Evolutionary conservation across 2,888 invertebrate species (phyloP), one percentile per base, ranked within the genome.

Genomic region (Crepidodera aurea): DNA sequence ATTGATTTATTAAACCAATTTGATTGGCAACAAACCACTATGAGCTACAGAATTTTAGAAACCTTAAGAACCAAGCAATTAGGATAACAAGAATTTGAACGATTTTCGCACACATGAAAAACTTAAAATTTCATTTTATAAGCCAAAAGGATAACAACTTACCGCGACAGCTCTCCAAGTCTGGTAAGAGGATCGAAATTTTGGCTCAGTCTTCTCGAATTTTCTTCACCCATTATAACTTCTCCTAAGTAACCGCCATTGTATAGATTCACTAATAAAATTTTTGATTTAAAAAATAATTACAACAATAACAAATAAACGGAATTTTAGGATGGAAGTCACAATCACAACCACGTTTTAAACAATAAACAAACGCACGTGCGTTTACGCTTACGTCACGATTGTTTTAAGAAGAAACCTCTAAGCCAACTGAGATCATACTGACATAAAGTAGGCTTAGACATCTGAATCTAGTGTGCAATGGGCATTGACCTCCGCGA

Each of bases 131-230:
- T n/a, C n/a, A n/a, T n/a, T n/a, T n/a, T n/a, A n/a, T n/a, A n/a
- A n/a, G n/a, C n/a, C n/a, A n/a, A n/a, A n/a, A n/a, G n/a, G n/a
- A n/a, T 42, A 46, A 46, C 7, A 7, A 53, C 64, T 61, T 68
- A 69, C 71, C 75, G 73, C 34, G 87, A 86, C 71, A 87, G 83
- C 78, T 90, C 88, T 80, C 88, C 88, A 67, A 93, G 84, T 79
- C 91, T 84, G 67, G 91, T 86, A 76, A 93, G 84, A 71, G 92
- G 92, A 82, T 93, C 92, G 80, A 91, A 90, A 74, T 91, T 90
- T 84, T 92, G 91, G 81, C 92, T 92, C 80, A 92, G 83, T 77
- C 92, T 87, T 76, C 90, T 86, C 80, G 89, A 75, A 62, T 75
- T 69, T 55, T 72, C 72, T 56, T 73, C 72, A 5, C 70, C 72